Percentiles rank a stretch among this genome's conserved stretches.
Evolutionary conservation across 2,888 invertebrate genomes (phyloP).

Genomic region (Dexiosoma caninum): DNA sequence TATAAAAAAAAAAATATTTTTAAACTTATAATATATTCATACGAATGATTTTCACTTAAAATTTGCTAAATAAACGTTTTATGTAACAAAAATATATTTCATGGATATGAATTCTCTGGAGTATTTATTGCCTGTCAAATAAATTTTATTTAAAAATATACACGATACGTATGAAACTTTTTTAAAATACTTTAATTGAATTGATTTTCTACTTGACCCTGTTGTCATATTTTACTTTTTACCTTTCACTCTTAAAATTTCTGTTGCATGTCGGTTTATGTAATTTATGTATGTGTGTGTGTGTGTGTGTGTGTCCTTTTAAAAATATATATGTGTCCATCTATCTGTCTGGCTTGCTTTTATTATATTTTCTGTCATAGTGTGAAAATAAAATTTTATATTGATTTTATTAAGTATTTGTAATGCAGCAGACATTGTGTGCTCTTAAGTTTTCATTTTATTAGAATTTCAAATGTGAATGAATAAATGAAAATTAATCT

Average conservation of each 20-base stretch:
- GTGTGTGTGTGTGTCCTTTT: neutral
- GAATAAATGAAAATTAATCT: no score
- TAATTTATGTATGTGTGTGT: neutral
- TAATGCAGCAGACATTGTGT: slow-evolving; percentile 7
- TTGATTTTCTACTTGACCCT: neutral
- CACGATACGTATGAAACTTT: neutral
- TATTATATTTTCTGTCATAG: neutral
- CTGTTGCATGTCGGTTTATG: no score
- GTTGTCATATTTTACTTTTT: no score
- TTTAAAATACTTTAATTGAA: neutral
- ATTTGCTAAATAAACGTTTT: no score
- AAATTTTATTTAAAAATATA: neutral
- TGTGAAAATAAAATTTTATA: slow-evolving; percentile 8
- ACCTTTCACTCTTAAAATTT: no score
- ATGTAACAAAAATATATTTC: no score
- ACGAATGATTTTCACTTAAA: no score
- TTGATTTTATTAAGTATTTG: slow-evolving; percentile 26
- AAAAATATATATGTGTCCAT: neutral
- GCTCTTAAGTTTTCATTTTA: neutral
- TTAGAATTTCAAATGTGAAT: neutral
- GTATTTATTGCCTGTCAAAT: neutral
- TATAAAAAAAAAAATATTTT: no score
- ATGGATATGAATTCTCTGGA: no score
- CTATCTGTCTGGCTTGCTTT: neutral
- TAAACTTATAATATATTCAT: no score